phyloP scores from a whole-genome alignment of 2,888 invertebrate species.

The Pammene aurita region DNA sequence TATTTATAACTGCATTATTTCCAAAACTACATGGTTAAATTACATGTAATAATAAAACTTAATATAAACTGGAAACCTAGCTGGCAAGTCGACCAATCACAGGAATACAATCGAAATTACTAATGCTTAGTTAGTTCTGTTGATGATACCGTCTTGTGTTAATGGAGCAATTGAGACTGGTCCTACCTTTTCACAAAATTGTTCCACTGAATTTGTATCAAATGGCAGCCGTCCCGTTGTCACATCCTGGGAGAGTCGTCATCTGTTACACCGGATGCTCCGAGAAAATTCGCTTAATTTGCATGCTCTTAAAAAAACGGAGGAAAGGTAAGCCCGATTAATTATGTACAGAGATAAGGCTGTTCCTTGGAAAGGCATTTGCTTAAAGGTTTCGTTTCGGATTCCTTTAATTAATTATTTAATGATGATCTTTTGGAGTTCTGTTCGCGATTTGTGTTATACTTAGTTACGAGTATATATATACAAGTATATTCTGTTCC shows the following conservation, averaged over 20 bases:
- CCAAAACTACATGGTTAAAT: too few relatives aligned
- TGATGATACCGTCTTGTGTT: too few relatives aligned
- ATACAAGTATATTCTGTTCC: too few relatives aligned
- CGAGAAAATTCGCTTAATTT: constrained; percentile 42
- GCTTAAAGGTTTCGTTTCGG: constrained; percentile 17
- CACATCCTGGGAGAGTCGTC: constrained; percentile 45
- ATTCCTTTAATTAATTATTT: constrained; percentile 11
- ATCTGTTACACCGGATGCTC: constrained; percentile 43
- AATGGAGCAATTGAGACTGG: too few relatives aligned
- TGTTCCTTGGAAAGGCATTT: constrained; percentile 9
- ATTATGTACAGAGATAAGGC: constrained; percentile 42
- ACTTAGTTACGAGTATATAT: too few relatives aligned
- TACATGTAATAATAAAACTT: too few relatives aligned
- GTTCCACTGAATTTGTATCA: constrained; percentile 22
- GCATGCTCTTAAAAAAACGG: constrained; percentile 40
- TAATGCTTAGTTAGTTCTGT: too few relatives aligned
- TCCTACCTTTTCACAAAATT: neutral
- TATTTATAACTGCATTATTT: too few relatives aligned
- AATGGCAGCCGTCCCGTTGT: constrained; percentile 26
- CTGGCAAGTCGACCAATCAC: too few relatives aligned
- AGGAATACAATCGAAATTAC: too few relatives aligned
- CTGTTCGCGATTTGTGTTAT: too few relatives aligned
- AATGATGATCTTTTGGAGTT: constrained; percentile 2
- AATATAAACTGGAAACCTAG: too few relatives aligned
- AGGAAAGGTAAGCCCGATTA: constrained; percentile 44